These are phyloP conservation scores for Pelusios castaneus DNA, from an alignment of 2,113 vertebrate genomes.

Conservation along the genomic window DNA sequence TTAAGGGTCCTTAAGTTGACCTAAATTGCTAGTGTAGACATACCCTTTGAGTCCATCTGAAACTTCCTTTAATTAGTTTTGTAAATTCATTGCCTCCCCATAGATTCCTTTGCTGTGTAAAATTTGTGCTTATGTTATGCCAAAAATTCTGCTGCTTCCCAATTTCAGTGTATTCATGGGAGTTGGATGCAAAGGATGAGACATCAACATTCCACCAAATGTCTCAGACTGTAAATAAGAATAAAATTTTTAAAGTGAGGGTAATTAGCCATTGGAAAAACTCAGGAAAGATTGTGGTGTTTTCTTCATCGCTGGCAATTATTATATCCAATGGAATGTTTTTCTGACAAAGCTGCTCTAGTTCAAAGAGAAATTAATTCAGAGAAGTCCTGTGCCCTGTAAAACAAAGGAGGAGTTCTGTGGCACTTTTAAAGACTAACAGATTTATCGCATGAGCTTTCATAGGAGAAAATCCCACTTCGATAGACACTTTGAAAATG, in stretches of 20 bases:
- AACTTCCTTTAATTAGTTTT: background rate
- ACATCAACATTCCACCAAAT: background rate
- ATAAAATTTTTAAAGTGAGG: background rate
- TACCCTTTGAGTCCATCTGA: background rate
- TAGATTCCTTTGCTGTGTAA: background rate
- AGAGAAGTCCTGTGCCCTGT: background rate
- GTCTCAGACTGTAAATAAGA: background rate
- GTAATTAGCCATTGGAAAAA: background rate
- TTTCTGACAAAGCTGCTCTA: background rate
- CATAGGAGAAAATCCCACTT: too few species aligned
- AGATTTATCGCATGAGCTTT: too few species aligned
- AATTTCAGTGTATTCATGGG: background rate
- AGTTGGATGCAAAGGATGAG: background rate
- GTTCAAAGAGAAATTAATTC: background rate
- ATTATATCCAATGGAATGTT: background rate
- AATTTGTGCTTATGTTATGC: background rate
- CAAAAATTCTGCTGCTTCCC: background rate
- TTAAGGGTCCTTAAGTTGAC: too few species aligned
- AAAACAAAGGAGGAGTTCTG: too few species aligned
- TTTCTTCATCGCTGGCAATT: background rate
- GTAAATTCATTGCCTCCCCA: background rate
- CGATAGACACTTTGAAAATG: too few species aligned
- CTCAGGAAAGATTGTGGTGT: background rate
- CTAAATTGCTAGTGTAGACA: too few species aligned
- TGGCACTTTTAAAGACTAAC: too few species aligned